Base-by-base conservation (phyloP, 1,140 invertebrate species). In the Drosophila subobscura region DNA sequence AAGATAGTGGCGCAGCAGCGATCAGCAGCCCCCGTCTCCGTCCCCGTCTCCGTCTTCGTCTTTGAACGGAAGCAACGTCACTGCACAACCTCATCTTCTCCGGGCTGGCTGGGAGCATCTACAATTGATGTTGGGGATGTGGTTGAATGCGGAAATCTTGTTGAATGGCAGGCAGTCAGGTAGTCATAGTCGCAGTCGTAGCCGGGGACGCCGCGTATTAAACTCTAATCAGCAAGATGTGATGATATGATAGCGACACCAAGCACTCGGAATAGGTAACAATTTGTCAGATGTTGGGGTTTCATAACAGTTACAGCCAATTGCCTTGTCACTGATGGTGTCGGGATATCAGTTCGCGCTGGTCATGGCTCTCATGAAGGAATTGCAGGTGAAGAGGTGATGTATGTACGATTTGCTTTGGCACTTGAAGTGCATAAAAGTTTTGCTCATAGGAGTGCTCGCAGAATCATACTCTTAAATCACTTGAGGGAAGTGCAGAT, bases 181-280 rank as follows among this genome's bases (percentile, higher is more conserved):
- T 10, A 37, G 33, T 37, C 10, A 10, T 12, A 33, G 29, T 10
- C 6, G 29, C 3, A 29, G 29, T 29, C 29, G 29, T 33, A 37
- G 33, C 12, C 33, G 10, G 33, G 33, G 58, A 68, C 66, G 53
- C 49, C 63, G 63, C 77, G 70, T 80, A 70, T 80, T 72, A 73
- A 86, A 80, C 77, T 77, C 61, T 61, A 59, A 81, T 86, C 68
- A 73, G 52, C 66, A 61, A 85, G 81, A 71, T 85, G 83, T 74
- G 75, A 84, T 84, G 80, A 81, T 81, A 74, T 65, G 72, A 74
- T 74, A 74, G 71, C 58, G 59, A 59, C 70, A 44, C 33, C 65
- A 44, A 56, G 59, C 72, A 47, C 16, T 74, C 40, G 61, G 22
- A 65, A 63, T 66, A 66, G 72, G 71, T 74, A 74, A 64, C 75